Conservation (phyloP, 2,113 vertebrate species). For the Sinocyclocheilus anophthalmus region DNA sequence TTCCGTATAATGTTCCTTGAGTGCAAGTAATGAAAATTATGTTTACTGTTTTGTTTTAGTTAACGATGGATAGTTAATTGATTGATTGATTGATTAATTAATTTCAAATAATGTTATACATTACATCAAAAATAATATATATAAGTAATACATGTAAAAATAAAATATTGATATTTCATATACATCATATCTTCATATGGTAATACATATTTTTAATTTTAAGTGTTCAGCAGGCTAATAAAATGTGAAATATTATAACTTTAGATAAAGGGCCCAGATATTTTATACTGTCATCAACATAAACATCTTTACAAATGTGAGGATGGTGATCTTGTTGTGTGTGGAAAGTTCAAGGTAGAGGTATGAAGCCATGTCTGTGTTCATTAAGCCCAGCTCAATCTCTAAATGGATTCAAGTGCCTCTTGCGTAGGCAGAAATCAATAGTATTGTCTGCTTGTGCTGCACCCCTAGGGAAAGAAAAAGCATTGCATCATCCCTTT, state of each 20-base stretch:
- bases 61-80: too few species aligned
- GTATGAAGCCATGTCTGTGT: conserved; percentile 7
- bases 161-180: too few species aligned
- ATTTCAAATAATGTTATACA: too few species aligned
- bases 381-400: conserved; percentile 58
- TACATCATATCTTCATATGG: neutral
- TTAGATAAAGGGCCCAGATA: neutral
- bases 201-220: neutral
- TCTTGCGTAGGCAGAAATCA: conserved; percentile 61
- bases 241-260: neutral
- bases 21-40: too few species aligned
- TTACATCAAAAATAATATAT: too few species aligned
- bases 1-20: too few species aligned
- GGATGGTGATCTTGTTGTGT: neutral
- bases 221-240: neutral
- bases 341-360: neutral
- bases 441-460: conserved; percentile 58
- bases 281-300: neutral
- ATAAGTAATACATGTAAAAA: too few species aligned
- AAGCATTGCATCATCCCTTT: conserved; percentile 34
- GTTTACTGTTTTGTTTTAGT: too few species aligned
- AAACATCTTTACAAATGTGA: neutral
- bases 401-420: conserved; percentile 53
- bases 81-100: too few species aligned
- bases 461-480: conserved; percentile 46